Percentiles rank a stretch among this genome's conserved stretches.
phyloP scores from a whole-genome alignment of 2,888 invertebrate species.

The Ametastegia equiseti region DNA sequence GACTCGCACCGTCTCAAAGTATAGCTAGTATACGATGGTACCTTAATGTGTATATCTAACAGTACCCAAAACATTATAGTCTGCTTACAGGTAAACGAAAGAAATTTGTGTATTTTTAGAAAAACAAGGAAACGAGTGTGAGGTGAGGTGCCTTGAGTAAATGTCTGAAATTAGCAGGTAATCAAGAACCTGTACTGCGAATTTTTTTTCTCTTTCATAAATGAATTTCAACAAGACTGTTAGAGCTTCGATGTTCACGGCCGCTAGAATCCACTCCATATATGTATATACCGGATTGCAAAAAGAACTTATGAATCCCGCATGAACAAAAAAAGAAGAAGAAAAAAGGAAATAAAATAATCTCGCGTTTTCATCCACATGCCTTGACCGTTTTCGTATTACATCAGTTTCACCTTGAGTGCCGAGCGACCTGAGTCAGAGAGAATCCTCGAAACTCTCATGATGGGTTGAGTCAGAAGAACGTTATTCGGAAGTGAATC shows the following conservation, averaged over 20 bases:
- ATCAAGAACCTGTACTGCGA: neutral
- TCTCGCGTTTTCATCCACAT: neutral
- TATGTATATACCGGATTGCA: neutral
- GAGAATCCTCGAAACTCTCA: conserved; percentile 27
- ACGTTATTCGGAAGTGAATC: conserved; percentile 41
- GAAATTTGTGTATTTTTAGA: too few relatives aligned
- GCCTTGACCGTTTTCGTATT: neutral
- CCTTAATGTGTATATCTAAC: too few relatives aligned
- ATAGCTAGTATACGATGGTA: too few relatives aligned
- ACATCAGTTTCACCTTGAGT: conserved; percentile 37
- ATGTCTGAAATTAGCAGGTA: neutral
- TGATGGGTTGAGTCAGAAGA: conserved; percentile 39
- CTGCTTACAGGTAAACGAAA: too few relatives aligned
- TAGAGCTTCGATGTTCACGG: neutral
- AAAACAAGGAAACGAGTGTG: too few relatives aligned
- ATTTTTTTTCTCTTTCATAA: neutral
- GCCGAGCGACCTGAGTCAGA: conserved; percentile 23
- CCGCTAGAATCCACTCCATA: neutral
- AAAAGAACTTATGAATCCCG: neutral
- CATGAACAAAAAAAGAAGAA: neutral
- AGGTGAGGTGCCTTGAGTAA: too few relatives aligned
- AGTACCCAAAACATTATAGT: too few relatives aligned
- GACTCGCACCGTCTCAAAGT: too few relatives aligned
- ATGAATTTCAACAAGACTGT: neutral
- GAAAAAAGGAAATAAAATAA: neutral